Percentiles rank a stretch among this genome's conserved stretches.
phyloP scores from a whole-genome alignment of 2,113 vertebrate genomes.

The Toxotes jaculatrix region DNA sequence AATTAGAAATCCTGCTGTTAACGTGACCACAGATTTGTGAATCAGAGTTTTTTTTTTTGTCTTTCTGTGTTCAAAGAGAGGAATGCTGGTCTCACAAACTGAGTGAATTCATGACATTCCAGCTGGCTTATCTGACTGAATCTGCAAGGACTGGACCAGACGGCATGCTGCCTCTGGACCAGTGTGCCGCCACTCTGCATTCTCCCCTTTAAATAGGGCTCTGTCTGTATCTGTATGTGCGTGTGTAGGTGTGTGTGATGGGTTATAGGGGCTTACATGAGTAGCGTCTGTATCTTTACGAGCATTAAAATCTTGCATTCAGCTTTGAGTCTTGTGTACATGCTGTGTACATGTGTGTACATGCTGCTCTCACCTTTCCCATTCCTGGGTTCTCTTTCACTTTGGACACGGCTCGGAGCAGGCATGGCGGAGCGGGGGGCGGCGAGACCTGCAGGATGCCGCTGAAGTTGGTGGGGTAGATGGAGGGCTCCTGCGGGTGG shows the following conservation, averaged over 20 bases:
- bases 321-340: constrained; percentile 15
- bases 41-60: constrained; percentile 47
- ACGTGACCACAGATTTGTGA: constrained; percentile 40
- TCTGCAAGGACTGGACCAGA: constrained; percentile 70
- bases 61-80: constrained; percentile 47
- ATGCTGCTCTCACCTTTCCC: constrained; percentile 90
- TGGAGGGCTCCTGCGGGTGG: constrained; percentile 89
- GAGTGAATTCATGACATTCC: constrained; percentile 78
- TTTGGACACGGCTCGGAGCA: constrained; percentile 94
- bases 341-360: not conserved
- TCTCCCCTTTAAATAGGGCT: constrained; percentile 56
- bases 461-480: constrained; percentile 96
- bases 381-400: constrained; percentile 97
- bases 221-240: constrained; percentile 32
- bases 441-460: constrained; percentile 92
- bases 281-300: not conserved
- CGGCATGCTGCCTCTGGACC: constrained; percentile 54
- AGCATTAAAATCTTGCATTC: not conserved
- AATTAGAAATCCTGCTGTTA: constrained; percentile 58
- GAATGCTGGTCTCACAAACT: constrained; percentile 58
- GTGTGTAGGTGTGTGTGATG: not conserved
- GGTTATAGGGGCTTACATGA: constrained; percentile 8
- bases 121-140: constrained; percentile 75
- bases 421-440: constrained; percentile 95
- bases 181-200: constrained; percentile 64